Evolutionary conservation across 2,888 invertebrate species (phyloP).

Genomic region (Stratiomys singularior): DNA sequence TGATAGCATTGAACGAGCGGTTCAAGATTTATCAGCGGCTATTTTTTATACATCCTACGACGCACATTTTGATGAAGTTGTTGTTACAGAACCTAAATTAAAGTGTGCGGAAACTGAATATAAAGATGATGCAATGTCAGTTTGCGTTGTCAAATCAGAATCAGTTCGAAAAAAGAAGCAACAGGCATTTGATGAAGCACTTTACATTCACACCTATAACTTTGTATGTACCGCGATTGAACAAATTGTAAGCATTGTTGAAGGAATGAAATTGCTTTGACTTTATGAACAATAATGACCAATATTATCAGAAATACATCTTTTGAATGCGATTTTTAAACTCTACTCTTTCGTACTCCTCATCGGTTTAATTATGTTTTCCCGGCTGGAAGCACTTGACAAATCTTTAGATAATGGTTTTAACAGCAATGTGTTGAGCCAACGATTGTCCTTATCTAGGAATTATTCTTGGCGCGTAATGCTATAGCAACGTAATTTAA

Average conservation of each 20-base stretch:
- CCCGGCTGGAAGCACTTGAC: too few relatives aligned
- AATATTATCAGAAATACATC: too few relatives aligned
- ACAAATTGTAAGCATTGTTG: constrained; percentile 48
- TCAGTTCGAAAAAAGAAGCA: constrained; percentile 29
- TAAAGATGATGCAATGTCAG: not conserved
- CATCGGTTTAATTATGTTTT: too few relatives aligned
- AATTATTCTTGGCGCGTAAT: too few relatives aligned
- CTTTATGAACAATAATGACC: not conserved
- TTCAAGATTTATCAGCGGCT: not conserved
- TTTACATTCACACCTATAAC: constrained; percentile 41
- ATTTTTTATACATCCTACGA: constrained; percentile 28
- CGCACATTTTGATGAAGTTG: constrained; percentile 47
- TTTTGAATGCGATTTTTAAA: too few relatives aligned
- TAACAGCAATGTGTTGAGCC: too few relatives aligned
- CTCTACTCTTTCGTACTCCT: too few relatives aligned
- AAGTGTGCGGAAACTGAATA: not conserved
- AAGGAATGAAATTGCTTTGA: constrained; percentile 33
- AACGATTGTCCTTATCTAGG: too few relatives aligned
- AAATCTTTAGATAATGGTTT: too few relatives aligned
- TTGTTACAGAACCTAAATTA: constrained; percentile 23
- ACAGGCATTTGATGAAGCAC: constrained; percentile 41
- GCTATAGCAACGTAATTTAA: too few relatives aligned
- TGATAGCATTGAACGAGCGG: constrained; percentile 40
- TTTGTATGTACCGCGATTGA: constrained; percentile 43
- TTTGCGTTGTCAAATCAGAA: constrained; percentile 47